Conservation (phyloP, 2,888 invertebrate species). For the Microctonus brassicae region DNA sequence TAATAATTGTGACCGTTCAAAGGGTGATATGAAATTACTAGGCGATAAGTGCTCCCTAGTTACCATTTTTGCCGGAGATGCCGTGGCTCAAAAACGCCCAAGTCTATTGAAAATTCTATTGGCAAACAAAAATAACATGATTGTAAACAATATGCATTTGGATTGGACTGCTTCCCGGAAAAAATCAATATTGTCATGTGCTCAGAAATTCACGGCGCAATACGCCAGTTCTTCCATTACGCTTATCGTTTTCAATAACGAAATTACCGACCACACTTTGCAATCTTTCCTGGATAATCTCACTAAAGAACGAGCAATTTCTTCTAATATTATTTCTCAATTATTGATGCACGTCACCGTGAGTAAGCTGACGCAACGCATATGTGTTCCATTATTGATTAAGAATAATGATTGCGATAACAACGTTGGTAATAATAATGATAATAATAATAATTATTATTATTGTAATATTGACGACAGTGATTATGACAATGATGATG, state of each 20-base stretch:
- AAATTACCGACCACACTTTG: slow-evolving; percentile 62
- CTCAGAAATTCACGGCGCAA: slow-evolving; percentile 40
- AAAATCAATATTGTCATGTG: slow-evolving; percentile 28
- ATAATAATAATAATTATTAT: slow-evolving; percentile 40
- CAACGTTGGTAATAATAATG: slow-evolving; percentile 46
- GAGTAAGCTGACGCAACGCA: slow-evolving; percentile 66
- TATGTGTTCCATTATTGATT: slow-evolving; percentile 70
- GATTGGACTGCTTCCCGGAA: slow-evolving; percentile 5
- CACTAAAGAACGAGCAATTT: slow-evolving; percentile 55
- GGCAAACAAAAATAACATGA: slow-evolving; percentile 16
- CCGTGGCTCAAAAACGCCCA: neutral
- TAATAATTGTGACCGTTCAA: slow-evolving; percentile 41
- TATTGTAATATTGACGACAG: slow-evolving; percentile 41
- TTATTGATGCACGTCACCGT: slow-evolving; percentile 60
- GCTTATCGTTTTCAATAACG: slow-evolving; percentile 69
- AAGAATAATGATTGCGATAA: slow-evolving; percentile 60
- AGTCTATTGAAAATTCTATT: slow-evolving; percentile 18
- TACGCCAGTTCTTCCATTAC: slow-evolving; percentile 69
- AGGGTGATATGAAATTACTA: slow-evolving; percentile 47
- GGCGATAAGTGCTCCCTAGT: slow-evolving; percentile 48
- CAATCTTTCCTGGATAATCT: slow-evolving; percentile 60
- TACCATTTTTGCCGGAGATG: slow-evolving; percentile 40
- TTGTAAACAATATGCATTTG: slow-evolving; percentile 21
- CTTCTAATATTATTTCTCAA: slow-evolving; percentile 48
- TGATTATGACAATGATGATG: slow-evolving; percentile 28